Evolutionary conservation across 1,140 invertebrate species (phyloP).

Genomic region (Lasaia peninsularis): DNA sequence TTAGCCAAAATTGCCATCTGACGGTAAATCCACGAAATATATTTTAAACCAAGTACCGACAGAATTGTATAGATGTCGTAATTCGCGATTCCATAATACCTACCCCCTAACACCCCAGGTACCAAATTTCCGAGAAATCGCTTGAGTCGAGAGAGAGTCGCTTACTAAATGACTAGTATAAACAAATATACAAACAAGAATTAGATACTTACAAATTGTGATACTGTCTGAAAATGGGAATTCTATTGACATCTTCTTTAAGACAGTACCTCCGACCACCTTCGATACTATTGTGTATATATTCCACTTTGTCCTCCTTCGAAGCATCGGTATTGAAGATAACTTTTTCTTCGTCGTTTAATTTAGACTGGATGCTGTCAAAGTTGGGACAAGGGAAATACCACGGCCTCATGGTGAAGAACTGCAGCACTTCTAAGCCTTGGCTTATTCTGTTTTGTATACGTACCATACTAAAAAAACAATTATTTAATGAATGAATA

Average conservation of each 20-base stretch:
- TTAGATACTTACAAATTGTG: constrained; percentile 57
- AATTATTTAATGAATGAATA: no score
- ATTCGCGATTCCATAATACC: no score
- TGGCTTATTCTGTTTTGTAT: constrained; percentile 75
- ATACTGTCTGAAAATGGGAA: constrained; percentile 41
- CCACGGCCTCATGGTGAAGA: constrained; percentile 86
- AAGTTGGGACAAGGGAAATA: constrained; percentile 76
- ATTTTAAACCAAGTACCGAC: no score
- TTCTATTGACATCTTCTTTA: constrained; percentile 52
- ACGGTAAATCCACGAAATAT: no score
- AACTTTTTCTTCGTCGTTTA: constrained; percentile 79
- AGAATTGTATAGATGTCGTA: no score
- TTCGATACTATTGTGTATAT: constrained; percentile 45
- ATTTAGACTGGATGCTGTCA: constrained; percentile 74
- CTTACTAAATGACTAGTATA: no score
- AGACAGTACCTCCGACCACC: constrained; percentile 57
- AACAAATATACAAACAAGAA: background rate
- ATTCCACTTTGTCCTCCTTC: constrained; percentile 52
- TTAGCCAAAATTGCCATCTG: no score
- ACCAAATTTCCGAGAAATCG: no score
- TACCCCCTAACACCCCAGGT: no score
- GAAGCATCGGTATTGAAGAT: constrained; percentile 78
- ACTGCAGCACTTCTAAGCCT: constrained; percentile 80
- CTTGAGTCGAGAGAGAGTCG: no score
- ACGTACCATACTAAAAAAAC: constrained; percentile 72